Evolutionary conservation across 1,140 invertebrate species (phyloP).

Genomic region (Camponotus vicinus): DNA sequence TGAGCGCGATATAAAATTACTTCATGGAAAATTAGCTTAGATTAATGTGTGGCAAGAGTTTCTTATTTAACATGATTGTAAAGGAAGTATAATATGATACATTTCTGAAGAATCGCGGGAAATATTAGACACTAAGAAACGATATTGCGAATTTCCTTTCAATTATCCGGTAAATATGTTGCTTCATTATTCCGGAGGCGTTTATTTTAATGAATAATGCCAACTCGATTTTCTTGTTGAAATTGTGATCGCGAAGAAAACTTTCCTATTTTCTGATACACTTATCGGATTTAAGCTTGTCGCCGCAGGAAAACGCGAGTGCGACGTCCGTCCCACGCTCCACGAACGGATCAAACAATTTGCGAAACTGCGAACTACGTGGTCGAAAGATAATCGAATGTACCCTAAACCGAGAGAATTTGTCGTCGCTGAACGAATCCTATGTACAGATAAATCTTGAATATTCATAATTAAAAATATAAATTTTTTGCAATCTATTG

Average conservation of each 20-base stretch:
- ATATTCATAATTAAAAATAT: no score
- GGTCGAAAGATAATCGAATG: not conserved
- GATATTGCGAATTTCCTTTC: not conserved
- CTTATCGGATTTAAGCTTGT: conserved; percentile 9
- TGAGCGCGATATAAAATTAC: conserved; percentile 3
- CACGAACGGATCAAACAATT: not conserved
- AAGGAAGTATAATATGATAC: not conserved
- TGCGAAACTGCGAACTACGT: not conserved
- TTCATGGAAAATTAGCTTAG: not conserved
- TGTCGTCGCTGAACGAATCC: no score
- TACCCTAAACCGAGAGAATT: not conserved
- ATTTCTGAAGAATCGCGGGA: not conserved
- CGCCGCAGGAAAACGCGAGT: not conserved
- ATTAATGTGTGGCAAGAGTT: not conserved
- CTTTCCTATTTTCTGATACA: not conserved
- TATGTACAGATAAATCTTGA: no score
- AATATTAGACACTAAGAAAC: conserved; percentile 14
- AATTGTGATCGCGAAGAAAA: not conserved
- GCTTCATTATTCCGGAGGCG: not conserved
- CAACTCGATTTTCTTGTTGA: not conserved
- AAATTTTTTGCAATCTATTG: no score
- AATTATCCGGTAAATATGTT: conserved; percentile 2
- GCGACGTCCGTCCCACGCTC: not conserved
- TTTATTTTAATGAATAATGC: not conserved
- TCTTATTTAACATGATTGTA: not conserved